Base-by-base conservation (phyloP, 2,888 invertebrate species). In the Lordiphosa fenestrarum region DNA sequence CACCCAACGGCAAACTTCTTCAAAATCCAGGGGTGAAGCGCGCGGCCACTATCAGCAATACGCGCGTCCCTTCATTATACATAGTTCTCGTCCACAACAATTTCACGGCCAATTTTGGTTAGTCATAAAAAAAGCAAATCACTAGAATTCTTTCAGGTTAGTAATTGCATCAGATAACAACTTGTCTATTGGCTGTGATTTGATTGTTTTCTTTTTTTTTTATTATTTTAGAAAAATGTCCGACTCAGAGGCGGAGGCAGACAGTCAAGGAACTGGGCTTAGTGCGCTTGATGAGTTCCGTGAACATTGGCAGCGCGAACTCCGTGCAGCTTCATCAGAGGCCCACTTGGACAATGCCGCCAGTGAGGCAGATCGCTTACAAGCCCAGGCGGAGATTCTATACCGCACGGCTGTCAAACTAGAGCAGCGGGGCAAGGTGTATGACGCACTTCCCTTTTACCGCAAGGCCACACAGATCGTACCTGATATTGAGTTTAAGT, bases 381-480 rank as follows among this genome's bases (percentile, higher is more conserved):
- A 88, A 30, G 54, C 70, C 15, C 68, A 73, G 53, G 86, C 86
- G 1, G 84, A 96, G 93, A 96, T 95, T 0, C 93, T 93, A 75
- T 98, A 96, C 88, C 89, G 95, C 49, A 92, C 93, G 83, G 98
- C 96, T 3, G 93, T 94, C 25, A 94, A 96, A 76, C 90, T 95
- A 74, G 98, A 98, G 88, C 93, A 94, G 63, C 91, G 91, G 55
- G 96, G 97, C 13, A 94, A 95, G 87, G 91, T 95, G 68, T 95
- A 95, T 87, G 95, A 97, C 89, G 98, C 98, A 0, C 94, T 98
- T 38, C 94, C 94, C 75, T 95, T 93, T 87, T 98, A 98, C 90
- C 94, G 95, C 70, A 92, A 94, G 70, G 97, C 98, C 36, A 94
- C 98, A 83, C 96, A 97, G 88, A 92, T 98, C 54, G 94, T 96